A percentile compares a stretch with the other conserved stretches of the same genome.
phyloP scores from a whole-genome alignment of 2,797 vertebrate genomes.

The Moxostoma hubbsi region DNA sequence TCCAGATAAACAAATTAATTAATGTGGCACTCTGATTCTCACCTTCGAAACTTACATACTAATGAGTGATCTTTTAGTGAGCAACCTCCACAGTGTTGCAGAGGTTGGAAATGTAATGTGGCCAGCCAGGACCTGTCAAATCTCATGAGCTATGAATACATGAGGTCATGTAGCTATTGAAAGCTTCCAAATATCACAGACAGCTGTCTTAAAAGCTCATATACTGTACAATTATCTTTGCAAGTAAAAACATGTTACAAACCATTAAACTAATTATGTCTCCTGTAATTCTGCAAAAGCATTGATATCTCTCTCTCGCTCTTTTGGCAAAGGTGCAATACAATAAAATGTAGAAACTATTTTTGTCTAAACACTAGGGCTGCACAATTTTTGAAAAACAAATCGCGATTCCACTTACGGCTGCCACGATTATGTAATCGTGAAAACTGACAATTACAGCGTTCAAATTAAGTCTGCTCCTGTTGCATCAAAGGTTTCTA shows the following conservation, averaged over 20 bases:
- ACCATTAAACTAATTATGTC: neutral
- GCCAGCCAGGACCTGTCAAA: neutral
- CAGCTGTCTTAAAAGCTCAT: neutral
- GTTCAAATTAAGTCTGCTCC: no score
- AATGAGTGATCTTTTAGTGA: constrained; percentile 8
- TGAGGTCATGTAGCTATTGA: constrained; percentile 15
- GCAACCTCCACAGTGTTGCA: neutral
- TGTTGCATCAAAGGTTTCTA: no score
- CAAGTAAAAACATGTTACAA: constrained; percentile 5
- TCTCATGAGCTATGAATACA: constrained; percentile 29
- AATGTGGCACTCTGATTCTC: constrained; percentile 1
- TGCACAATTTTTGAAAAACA: no score
- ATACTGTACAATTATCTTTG: neutral
- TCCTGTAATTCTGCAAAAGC: neutral
- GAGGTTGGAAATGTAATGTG: constrained; percentile 1
- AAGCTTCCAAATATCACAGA: constrained; percentile 22
- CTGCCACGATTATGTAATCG: no score
- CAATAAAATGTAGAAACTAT: neutral
- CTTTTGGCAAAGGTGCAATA: neutral
- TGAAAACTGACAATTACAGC: no score
- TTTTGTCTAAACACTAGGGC: neutral
- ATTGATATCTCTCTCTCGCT: no score
- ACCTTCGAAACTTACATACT: neutral
- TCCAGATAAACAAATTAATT: neutral
- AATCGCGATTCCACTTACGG: no score